Conservation (phyloP, 2,113 vertebrate genomes). For the Takifugu flavidus region DNA sequence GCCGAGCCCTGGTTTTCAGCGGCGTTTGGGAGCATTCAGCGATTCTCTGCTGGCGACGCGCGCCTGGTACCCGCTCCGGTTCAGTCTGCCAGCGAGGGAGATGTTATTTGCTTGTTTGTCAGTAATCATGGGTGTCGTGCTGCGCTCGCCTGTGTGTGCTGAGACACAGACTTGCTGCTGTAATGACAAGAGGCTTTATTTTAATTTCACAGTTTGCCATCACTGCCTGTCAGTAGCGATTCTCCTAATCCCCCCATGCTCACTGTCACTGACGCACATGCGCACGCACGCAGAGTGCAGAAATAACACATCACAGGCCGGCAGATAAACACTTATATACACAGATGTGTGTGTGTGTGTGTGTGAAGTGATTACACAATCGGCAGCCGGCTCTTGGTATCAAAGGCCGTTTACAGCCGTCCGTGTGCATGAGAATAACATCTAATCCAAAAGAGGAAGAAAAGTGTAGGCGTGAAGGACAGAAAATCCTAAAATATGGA, state of each 20-base stretch:
- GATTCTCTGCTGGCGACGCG: slow-evolving; percentile 44
- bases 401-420: slow-evolving; percentile 50
- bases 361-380: slow-evolving; percentile 29
- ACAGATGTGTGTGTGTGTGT: slow-evolving; percentile 6
- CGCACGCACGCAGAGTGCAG: slow-evolving; percentile 11
- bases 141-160: slow-evolving; percentile 33
- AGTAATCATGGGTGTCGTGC: slow-evolving; percentile 67
- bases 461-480: slow-evolving; percentile 7
- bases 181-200: slow-evolving; percentile 72
- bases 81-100: slow-evolving; percentile 59
- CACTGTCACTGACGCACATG: slow-evolving; percentile 33
- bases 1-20: slow-evolving; percentile 30
- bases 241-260: slow-evolving; percentile 63
- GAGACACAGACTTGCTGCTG: slow-evolving; percentile 45
- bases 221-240: slow-evolving; percentile 66
- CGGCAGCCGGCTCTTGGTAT: slow-evolving; percentile 19
- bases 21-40: slow-evolving; percentile 54
- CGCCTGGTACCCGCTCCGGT: slow-evolving; percentile 56
- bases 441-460: slow-evolving; percentile 18
- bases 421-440: slow-evolving; percentile 29
- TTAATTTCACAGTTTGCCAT: slow-evolving; percentile 72
- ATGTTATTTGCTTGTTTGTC: slow-evolving; percentile 68
- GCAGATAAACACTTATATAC: slow-evolving; percentile 41
- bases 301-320: slow-evolving; percentile 43
- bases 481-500: slow-evolving; percentile 23